Conservation (phyloP, 2,113 vertebrate genomes). For the Chionodraco myersi region DNA sequence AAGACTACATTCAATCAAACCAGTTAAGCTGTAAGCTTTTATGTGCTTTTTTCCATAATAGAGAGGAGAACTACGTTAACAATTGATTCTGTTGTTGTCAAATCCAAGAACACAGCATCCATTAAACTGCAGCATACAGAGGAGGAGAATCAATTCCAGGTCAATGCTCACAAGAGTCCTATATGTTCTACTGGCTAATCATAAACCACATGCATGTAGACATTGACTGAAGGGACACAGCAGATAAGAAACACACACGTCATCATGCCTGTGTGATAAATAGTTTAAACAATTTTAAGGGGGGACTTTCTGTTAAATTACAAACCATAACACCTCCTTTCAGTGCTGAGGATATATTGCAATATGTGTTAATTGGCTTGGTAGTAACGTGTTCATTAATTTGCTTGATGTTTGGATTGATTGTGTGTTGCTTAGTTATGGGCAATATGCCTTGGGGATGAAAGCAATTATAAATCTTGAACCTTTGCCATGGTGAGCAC, state of each 20-base stretch:
- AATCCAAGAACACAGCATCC: conserved; percentile 22
- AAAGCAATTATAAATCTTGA: conserved; percentile 76
- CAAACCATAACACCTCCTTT: conserved; percentile 24
- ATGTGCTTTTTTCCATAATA: neutral
- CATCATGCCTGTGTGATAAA: neutral
- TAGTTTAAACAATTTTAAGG: neutral
- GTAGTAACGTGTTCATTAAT: conserved; percentile 38
- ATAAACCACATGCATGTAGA: conserved; percentile 34
- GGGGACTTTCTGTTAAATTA: conserved; percentile 12
- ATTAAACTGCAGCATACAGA: conserved; percentile 26
- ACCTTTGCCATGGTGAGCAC: conserved; percentile 50
- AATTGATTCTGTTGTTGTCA: conserved; percentile 46
- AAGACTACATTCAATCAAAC: neutral
- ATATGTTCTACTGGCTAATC: conserved; percentile 64
- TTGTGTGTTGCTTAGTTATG: conserved; percentile 46
- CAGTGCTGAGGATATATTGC: conserved; percentile 37
- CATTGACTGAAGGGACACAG: conserved; percentile 2
- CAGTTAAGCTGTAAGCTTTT: conserved; percentile 5
- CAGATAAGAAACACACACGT: neutral
- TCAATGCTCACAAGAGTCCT: conserved; percentile 58
- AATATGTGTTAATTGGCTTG: conserved; percentile 54
- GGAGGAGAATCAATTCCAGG: conserved; percentile 73
- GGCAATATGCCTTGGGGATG: conserved; percentile 51
- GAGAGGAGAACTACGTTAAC: neutral
- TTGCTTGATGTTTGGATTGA: conserved; percentile 55